phyloP scores from a whole-genome alignment of 2,888 invertebrate genomes.

The Psylliodes chrysocephalus region DNA sequence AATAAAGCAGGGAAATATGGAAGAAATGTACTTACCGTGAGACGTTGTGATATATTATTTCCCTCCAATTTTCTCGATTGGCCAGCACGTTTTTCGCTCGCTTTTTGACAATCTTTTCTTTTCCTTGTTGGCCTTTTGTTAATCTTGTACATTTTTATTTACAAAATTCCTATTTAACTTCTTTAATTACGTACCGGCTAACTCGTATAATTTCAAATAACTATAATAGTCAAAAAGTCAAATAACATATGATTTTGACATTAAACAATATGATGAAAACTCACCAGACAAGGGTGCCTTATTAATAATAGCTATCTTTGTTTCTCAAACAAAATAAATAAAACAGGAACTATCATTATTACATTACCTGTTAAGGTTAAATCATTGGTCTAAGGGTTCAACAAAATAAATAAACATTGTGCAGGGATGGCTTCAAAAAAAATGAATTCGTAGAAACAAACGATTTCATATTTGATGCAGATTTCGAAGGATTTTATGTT shows the following conservation, averaged over 20 bases:
- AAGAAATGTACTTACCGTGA: slow-evolving; percentile 37
- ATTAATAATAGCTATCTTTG: background rate
- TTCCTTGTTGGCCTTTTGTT: slow-evolving; percentile 26
- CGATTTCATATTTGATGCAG: no score
- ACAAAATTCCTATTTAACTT: background rate
- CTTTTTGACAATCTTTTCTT: slow-evolving; percentile 21
- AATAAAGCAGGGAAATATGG: slow-evolving; percentile 1
- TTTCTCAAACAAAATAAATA: background rate
- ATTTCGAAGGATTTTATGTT: no score
- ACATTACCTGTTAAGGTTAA: no score
- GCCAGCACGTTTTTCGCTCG: slow-evolving; percentile 26
- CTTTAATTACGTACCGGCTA: background rate
- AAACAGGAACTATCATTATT: background rate
- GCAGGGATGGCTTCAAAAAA: no score
- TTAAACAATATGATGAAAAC: slow-evolving; percentile 1
- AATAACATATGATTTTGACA: slow-evolving; percentile 16
- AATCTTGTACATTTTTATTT: slow-evolving; percentile 27
- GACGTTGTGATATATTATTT: slow-evolving; percentile 43
- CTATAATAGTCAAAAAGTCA: no score
- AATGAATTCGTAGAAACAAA: no score
- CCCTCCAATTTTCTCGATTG: slow-evolving; percentile 41
- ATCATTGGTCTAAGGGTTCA: no score
- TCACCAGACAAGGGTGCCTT: background rate
- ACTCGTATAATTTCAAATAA: slow-evolving; percentile 12
- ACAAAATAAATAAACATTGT: no score